phyloP scores from a whole-genome alignment of 1,140 invertebrate species.

The Tetramorium simillimum region DNA sequence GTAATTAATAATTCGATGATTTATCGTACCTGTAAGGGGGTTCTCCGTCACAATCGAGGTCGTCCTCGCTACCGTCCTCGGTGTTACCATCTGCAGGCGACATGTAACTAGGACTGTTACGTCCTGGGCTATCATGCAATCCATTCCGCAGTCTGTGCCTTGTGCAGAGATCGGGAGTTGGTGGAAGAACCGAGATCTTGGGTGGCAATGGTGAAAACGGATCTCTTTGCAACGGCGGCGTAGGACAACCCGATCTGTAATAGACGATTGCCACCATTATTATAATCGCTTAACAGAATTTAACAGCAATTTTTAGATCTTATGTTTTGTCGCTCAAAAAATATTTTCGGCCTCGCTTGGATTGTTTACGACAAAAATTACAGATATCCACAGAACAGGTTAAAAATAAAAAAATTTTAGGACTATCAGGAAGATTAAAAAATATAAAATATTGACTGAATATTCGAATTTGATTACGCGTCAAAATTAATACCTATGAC shows the following conservation, averaged over 20 bases:
- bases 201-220: slow-evolving; percentile 86
- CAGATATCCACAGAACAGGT: not conserved
- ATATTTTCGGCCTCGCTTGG: not conserved
- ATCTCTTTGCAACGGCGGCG: slow-evolving; percentile 81
- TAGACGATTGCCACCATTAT: not conserved
- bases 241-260: slow-evolving; percentile 83
- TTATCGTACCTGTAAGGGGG: slow-evolving; percentile 83
- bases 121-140: slow-evolving; percentile 79
- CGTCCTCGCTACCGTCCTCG: slow-evolving; percentile 84
- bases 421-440: not conserved
- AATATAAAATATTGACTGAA: slow-evolving; percentile 1
- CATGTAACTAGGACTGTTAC: slow-evolving; percentile 81
- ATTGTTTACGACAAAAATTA: not conserved
- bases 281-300: not conserved
- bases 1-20: not conserved
- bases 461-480: not conserved
- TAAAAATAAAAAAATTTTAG: not conserved
- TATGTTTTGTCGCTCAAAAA: not conserved
- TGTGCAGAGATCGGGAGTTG: slow-evolving; percentile 88
- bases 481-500: slow-evolving; percentile 86
- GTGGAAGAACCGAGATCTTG: slow-evolving; percentile 91
- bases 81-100: slow-evolving; percentile 82
- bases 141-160: slow-evolving; percentile 79
- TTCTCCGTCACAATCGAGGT: slow-evolving; percentile 84
- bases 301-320: not conserved